These are phyloP conservation scores for Podotricha telesiphe DNA, from an alignment of 2,888 invertebrate genomes.

Conservation along the genomic window DNA sequence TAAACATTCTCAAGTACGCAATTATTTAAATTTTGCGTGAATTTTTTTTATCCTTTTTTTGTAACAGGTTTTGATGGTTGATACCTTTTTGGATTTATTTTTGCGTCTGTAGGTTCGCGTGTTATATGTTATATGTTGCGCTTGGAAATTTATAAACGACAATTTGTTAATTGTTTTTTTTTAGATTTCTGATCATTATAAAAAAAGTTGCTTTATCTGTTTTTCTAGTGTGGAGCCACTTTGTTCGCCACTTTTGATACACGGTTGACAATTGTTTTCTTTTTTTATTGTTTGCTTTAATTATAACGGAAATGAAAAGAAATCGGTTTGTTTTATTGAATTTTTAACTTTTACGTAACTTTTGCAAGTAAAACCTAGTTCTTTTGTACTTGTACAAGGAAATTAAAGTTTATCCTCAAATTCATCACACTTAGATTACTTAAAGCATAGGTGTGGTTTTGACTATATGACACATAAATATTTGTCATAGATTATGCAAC, in stretches of 20 bases:
- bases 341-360: too few species aligned
- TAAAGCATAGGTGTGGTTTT: conserved; percentile 12
- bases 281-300: too few species aligned
- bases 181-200: too few species aligned
- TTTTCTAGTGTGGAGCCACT: too few species aligned
- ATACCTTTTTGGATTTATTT: conserved; percentile 28
- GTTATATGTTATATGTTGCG: not conserved
- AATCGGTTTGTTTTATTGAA: too few species aligned
- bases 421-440: not conserved
- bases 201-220: too few species aligned
- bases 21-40: conserved; percentile 35
- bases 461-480: conserved; percentile 22
- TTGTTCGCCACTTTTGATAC: too few species aligned
- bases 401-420: not conserved
- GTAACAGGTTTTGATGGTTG: conserved; percentile 28
- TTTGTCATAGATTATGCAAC: conserved; percentile 31
- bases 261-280: too few species aligned
- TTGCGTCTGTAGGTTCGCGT: not conserved
- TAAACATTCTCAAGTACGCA: conserved; percentile 34
- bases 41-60: conserved; percentile 31
- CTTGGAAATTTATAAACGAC: not conserved
- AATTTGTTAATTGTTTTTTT: not conserved
- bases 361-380: not conserved
- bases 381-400: too few species aligned
- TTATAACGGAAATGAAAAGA: too few species aligned